phyloP scores from a whole-genome alignment of 1,140 invertebrate species.

The Drosophila lini region DNA sequence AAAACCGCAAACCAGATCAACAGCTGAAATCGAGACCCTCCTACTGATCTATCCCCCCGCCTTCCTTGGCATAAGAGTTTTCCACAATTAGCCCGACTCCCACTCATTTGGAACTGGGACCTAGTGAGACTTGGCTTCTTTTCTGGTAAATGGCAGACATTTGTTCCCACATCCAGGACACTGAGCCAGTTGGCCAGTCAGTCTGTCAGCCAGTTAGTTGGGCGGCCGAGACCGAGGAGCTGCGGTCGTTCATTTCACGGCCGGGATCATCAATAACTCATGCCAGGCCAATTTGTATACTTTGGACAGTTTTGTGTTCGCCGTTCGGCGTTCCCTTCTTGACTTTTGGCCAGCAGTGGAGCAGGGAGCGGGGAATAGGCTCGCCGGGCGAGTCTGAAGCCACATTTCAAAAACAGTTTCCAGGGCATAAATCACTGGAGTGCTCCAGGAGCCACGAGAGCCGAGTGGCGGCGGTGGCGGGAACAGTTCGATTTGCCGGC shows the following conservation, averaged over 20 bases:
- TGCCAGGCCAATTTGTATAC: constrained; percentile 80
- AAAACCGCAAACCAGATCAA: neutral
- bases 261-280: constrained; percentile 80
- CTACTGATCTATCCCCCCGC: neutral
- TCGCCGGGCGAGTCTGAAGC: constrained; percentile 56
- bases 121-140: constrained; percentile 44
- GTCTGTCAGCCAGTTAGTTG: constrained; percentile 27
- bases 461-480: constrained; percentile 6
- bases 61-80: constrained; percentile 25
- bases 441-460: constrained; percentile 53
- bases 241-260: constrained; percentile 77
- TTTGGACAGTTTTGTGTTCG: constrained; percentile 79
- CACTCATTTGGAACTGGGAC: constrained; percentile 31
- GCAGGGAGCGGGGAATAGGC: constrained; percentile 51
- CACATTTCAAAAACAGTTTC: constrained; percentile 83
- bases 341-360: constrained; percentile 67
- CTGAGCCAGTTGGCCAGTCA: constrained; percentile 41
- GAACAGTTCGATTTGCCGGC: constrained; percentile 69
- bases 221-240: constrained; percentile 16
- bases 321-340: constrained; percentile 47
- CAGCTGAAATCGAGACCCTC: neutral
- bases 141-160: constrained; percentile 65
- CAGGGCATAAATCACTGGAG: constrained; percentile 80
- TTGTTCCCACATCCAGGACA: constrained; percentile 62
- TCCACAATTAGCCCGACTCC: constrained; percentile 54